Evolutionary conservation across 2,888 invertebrate genomes (phyloP), one percentile per base, ranked within the genome.

Genomic region (Acronicta aceris): DNA sequence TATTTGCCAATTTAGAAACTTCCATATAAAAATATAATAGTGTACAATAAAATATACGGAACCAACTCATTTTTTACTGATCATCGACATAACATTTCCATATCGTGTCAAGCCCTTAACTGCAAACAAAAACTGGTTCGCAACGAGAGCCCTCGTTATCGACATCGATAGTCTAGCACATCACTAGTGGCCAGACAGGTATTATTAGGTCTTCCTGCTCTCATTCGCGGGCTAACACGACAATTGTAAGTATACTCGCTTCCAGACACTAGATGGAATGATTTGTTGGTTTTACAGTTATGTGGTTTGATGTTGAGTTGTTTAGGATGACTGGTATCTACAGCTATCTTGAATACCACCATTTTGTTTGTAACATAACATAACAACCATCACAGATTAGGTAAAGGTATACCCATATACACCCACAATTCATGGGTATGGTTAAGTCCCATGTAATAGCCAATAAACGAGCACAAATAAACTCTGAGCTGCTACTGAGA

Each of bases 171-270:
- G 80, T 79, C 73, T 69, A 73, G 76, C 46, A 25, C 89, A 83
- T 88, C 90, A 82, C 93, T 93, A 90, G 87, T 71, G 41, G 74
- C 85, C 84, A 89, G 91, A 90, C 92, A 84, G 86, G 93, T 93
- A 93, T 91, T 92, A 92, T 93, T 92, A 93, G 91, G 91, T 92
- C 91, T 93, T 93, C 92, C 90, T 91, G 91, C 86, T 90, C 89
- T 91, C 83, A 88, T 90, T 87, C 86, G 85, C 76, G 73, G 74
- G 73, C 85, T 82, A 86, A 88, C 86, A 86, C 84, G 84, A 87
- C 87, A 86, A 88, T 89, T 86, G 86, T 77, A 76, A 74, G 63
- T 78, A 78, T 76, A 64, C 73, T 63, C 65, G 64, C 76, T 61
- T 78, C 76, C 64, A 76, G 72, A 71, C 65, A 67, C 63, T 57